Conservation (phyloP, 2,888 invertebrate genomes). For the Chloroclysta siterata region DNA sequence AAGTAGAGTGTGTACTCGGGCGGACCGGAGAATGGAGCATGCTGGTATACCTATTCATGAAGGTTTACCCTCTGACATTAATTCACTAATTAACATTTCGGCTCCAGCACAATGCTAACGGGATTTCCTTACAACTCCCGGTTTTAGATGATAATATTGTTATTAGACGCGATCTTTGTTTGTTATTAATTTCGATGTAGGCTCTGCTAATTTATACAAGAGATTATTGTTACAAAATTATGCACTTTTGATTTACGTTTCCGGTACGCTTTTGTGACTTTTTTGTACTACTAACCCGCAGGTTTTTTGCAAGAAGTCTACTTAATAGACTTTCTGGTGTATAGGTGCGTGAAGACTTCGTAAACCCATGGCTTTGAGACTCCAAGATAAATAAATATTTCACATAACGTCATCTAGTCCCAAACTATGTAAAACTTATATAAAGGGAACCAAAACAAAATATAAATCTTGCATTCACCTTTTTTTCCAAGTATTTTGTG, state of each 20-base stretch:
- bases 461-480: too few relatives aligned
- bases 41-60: slow-evolving; percentile 55
- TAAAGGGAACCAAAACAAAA: too few relatives aligned
- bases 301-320: too few relatives aligned
- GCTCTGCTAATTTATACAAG: slow-evolving; percentile 6
- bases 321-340: too few relatives aligned
- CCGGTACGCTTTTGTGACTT: not conserved
- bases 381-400: too few relatives aligned
- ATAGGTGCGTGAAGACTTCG: too few relatives aligned
- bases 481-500: too few relatives aligned
- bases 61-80: slow-evolving; percentile 60
- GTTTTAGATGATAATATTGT: slow-evolving; percentile 47
- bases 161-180: slow-evolving; percentile 46
- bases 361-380: too few relatives aligned
- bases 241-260: not conserved
- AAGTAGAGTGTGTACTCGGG: slow-evolving; percentile 1
- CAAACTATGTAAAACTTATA: too few relatives aligned
- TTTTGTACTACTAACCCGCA: too few relatives aligned
- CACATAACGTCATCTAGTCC: too few relatives aligned
- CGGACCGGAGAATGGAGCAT: slow-evolving; percentile 26
- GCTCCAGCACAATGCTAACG: slow-evolving; percentile 59
- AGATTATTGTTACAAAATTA: not conserved
- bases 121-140: slow-evolving; percentile 65
- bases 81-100: slow-evolving; percentile 72
- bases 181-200: slow-evolving; percentile 43